phyloP scores from a whole-genome alignment of 2,888 invertebrate genomes.

The Hoplodrina blanda region DNA sequence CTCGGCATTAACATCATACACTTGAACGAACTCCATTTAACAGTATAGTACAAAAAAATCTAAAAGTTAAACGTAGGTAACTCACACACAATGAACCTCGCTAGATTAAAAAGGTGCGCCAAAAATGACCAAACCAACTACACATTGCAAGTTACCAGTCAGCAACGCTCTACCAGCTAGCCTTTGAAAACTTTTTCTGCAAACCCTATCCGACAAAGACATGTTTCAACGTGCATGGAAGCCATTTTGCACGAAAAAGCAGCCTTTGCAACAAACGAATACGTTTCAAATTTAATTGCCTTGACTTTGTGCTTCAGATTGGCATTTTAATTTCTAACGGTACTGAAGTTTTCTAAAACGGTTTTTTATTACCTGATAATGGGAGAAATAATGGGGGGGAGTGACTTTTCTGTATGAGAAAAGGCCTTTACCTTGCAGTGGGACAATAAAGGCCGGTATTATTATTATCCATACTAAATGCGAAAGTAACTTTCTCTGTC shows the following conservation, averaged over 20 bases:
- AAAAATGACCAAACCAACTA: slow-evolving; percentile 54
- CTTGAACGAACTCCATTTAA: slow-evolving; percentile 7
- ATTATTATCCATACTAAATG: too few species aligned
- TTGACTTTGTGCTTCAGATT: slow-evolving; percentile 37
- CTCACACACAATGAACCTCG: slow-evolving; percentile 29
- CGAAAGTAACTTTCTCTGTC: too few species aligned
- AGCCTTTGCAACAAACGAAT: slow-evolving; percentile 34
- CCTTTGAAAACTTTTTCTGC: slow-evolving; percentile 65
- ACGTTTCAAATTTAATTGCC: slow-evolving; percentile 47
- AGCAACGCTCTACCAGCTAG: slow-evolving; percentile 18
- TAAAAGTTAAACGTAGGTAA: slow-evolving; percentile 20
- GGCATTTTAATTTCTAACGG: neutral
- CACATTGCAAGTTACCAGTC: slow-evolving; percentile 39
- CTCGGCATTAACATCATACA: neutral
- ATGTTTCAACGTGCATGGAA: slow-evolving; percentile 48
- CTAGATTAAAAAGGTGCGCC: slow-evolving; percentile 45
- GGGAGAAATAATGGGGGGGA: too few species aligned
- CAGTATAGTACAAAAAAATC: slow-evolving; percentile 3
- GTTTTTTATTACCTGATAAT: neutral
- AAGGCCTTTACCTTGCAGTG: too few species aligned
- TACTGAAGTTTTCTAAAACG: neutral
- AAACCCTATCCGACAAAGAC: slow-evolving; percentile 62
- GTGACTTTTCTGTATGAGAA: too few species aligned
- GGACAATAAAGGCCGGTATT: too few species aligned
- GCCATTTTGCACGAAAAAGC: slow-evolving; percentile 51